Evolutionary conservation across 2,888 invertebrate genomes (phyloP).

Genomic region (Tricholauxania praeusta): DNA sequence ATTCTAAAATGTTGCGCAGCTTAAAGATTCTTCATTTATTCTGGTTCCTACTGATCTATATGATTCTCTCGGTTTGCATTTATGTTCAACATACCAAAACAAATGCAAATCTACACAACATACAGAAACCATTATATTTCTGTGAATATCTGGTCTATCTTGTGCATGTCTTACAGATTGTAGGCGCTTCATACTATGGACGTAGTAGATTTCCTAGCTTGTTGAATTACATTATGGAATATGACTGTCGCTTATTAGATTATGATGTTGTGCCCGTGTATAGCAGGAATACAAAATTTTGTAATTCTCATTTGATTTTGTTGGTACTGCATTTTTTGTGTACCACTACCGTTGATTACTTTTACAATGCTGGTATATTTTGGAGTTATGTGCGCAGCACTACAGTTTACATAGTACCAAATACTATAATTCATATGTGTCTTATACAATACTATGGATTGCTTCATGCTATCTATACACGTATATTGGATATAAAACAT

Average conservation of each 20-base stretch:
- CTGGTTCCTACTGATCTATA: conserved; percentile 48
- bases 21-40: conserved; percentile 41
- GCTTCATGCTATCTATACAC: conserved; percentile 43
- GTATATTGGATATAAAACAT: conserved; percentile 41
- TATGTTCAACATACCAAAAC: conserved; percentile 43
- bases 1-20: neutral
- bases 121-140: conserved; percentile 50
- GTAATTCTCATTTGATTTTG: conserved; percentile 42
- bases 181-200: conserved; percentile 37
- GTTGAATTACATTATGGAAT: conserved; percentile 42
- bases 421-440: conserved; percentile 49
- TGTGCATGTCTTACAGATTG: conserved; percentile 45
- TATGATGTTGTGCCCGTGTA: conserved; percentile 13
- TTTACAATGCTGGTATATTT: conserved; percentile 29
- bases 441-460: conserved; percentile 51
- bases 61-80: conserved; percentile 33
- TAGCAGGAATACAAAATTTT: conserved; percentile 35
- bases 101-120: conserved; percentile 43
- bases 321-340: conserved; percentile 36
- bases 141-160: conserved; percentile 49
- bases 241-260: conserved; percentile 46
- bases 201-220: conserved; percentile 40
- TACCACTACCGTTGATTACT: conserved; percentile 42
- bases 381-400: conserved; percentile 33
- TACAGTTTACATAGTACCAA: conserved; percentile 48